A percentile compares a stretch with the other conserved stretches of the same genome.
Conservation (phyloP, 2,113 vertebrate genomes). For the Leucosticte australis region DNA sequence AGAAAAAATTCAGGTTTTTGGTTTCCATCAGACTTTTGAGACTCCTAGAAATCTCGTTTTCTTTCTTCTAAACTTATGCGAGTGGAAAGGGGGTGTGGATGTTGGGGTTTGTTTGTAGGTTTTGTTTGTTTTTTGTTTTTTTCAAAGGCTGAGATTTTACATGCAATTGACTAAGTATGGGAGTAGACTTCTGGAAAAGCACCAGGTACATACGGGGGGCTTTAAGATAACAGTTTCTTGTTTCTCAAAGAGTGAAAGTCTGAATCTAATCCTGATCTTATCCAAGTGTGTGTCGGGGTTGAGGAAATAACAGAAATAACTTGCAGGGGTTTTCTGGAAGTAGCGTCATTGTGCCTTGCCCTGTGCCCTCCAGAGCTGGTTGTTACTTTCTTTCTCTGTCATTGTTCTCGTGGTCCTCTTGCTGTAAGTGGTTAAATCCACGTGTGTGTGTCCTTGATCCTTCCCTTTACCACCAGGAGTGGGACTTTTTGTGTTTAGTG, state of each 20-base stretch:
- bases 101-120: not conserved
- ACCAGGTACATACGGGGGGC: not conserved
- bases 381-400: slow-evolving; percentile 18
- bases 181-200: not conserved
- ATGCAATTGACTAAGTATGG: accelerated
- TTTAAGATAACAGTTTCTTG: not conserved
- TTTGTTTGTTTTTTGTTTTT: not conserved
- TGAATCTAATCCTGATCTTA: not conserved
- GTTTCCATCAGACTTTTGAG: not conserved
- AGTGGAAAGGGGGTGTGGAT: not conserved
- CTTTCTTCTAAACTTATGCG: not conserved
- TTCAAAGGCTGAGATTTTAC: not conserved
- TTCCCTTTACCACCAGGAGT: not conserved
- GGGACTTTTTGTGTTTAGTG: not conserved
- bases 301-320: not conserved
- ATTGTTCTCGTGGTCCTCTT: not conserved
- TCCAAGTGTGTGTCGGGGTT: not conserved
- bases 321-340: slow-evolving; percentile 4
- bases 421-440: not conserved
- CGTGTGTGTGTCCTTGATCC: not conserved
- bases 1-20: not conserved
- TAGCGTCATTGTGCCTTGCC: not conserved
- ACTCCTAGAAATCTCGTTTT: not conserved
- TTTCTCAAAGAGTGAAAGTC: not conserved
- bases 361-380: not conserved